Percentiles rank a stretch among this genome's conserved stretches.
Evolutionary conservation across 1,140 invertebrate species (phyloP).

Genomic region (Nasonia vitripennis): DNA sequence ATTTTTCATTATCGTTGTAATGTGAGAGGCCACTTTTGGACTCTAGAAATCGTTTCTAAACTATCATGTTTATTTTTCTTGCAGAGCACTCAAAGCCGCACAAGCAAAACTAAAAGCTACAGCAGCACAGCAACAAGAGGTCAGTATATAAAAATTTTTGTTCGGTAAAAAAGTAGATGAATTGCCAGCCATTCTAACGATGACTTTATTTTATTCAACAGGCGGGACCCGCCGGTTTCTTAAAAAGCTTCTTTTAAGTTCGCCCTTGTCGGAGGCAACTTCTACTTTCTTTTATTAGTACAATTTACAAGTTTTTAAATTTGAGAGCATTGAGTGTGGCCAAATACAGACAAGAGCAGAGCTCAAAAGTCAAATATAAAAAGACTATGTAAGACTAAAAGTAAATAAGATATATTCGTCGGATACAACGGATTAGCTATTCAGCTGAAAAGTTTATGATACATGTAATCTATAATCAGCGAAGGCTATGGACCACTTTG

Average conservation of each 20-base stretch:
- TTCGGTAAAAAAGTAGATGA: constrained; percentile 34
- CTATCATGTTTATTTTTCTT: constrained; percentile 58
- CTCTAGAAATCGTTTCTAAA: neutral
- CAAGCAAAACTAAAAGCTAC: constrained; percentile 85
- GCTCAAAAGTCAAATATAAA: constrained; percentile 44
- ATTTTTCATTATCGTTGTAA: neutral
- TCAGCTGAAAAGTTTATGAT: constrained; percentile 35
- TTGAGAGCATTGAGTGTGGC: constrained; percentile 40
- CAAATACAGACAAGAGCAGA: constrained; percentile 43
- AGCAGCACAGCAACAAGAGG: constrained; percentile 86
- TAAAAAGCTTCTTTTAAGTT: constrained; percentile 92
- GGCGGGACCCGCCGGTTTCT: constrained; percentile 90
- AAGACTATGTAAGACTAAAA: constrained; percentile 38
- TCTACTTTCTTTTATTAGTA: constrained; percentile 74
- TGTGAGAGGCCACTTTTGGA: too few relatives aligned
- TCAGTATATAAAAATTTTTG: constrained; percentile 67
- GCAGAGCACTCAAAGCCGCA: constrained; percentile 89
- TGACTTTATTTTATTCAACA: constrained; percentile 62
- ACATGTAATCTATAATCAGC: constrained; percentile 16
- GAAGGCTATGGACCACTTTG: constrained; percentile 43
- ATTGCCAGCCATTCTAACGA: constrained; percentile 42
- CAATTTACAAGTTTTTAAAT: constrained; percentile 66
- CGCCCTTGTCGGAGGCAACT: constrained; percentile 49
- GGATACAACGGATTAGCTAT: constrained; percentile 26
- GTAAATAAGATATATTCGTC: constrained; percentile 30